These are phyloP conservation scores for Drosophila eugracilis DNA, from an alignment of 1,140 invertebrate genomes.

Conservation along the genomic window DNA sequence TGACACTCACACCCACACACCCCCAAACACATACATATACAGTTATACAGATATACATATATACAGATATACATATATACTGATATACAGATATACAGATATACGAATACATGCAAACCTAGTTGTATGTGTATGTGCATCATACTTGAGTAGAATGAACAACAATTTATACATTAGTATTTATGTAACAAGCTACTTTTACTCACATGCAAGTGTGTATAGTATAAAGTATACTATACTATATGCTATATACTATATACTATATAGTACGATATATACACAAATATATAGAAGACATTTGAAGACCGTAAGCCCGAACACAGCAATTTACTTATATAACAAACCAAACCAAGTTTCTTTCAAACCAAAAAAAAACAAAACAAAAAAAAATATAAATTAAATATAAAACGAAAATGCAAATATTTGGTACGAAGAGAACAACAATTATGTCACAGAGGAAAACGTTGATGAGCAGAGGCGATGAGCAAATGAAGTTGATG, in stretches of 20 bases:
- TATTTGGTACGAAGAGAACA: slow-evolving; percentile 16
- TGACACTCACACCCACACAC: slow-evolving; percentile 34
- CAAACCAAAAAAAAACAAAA: slow-evolving; percentile 24
- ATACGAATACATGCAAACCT: slow-evolving; percentile 45
- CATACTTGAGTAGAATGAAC: slow-evolving; percentile 53
- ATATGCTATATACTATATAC: not conserved
- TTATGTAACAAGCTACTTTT: slow-evolving; percentile 63
- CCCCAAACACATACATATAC: slow-evolving; percentile 2
- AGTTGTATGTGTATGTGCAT: slow-evolving; percentile 53
- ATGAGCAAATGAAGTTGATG: not conserved
- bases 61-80: slow-evolving; percentile 49
- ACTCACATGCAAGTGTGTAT: slow-evolving; percentile 42
- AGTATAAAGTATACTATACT: slow-evolving; percentile 10
- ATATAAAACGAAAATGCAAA: slow-evolving; percentile 21
- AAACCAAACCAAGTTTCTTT: slow-evolving; percentile 47
- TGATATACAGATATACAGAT: too few relatives aligned
- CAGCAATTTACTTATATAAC: slow-evolving; percentile 75
- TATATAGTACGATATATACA: slow-evolving; percentile 44
- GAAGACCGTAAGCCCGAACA: slow-evolving; percentile 52
- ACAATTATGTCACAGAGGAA: slow-evolving; percentile 42
- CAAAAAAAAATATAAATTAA: slow-evolving; percentile 1
- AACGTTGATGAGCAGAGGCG: slow-evolving; percentile 31
- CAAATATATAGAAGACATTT: slow-evolving; percentile 54
- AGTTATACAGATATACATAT: slow-evolving; percentile 29
- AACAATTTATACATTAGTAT: slow-evolving; percentile 65